A percentile compares a stretch with the other conserved stretches of the same genome.
Evolutionary conservation across 2,888 invertebrate species (phyloP).

Genomic region (Notodonta dromedarius): DNA sequence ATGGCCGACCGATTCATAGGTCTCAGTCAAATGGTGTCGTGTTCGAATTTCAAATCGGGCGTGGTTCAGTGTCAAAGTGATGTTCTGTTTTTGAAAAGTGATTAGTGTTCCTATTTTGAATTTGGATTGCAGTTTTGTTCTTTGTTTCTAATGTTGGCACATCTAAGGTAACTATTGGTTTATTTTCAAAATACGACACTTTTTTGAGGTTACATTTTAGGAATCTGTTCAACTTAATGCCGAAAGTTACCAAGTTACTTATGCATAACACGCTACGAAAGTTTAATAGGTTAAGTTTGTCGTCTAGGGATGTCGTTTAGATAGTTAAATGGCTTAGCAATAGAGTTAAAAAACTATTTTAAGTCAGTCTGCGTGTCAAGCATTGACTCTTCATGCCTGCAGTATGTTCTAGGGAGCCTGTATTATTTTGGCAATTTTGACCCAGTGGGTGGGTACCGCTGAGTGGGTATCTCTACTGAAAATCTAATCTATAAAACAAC

Average conservation of each 20-base stretch:
- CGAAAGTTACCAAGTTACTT: not conserved
- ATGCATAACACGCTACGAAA: not conserved
- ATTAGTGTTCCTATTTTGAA: conserved; percentile 9
- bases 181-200: not conserved
- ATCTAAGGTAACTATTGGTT: not conserved
- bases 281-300: conserved; percentile 1
- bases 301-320: conserved; percentile 4
- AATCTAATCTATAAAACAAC: not conserved
- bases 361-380: not conserved
- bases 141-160: conserved; percentile 20
- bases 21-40: not conserved
- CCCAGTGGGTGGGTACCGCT: no score
- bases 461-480: no score
- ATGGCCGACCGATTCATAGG: not conserved
- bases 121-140: conserved; percentile 35
- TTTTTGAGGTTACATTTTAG: not conserved
- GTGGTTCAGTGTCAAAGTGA: not conserved
- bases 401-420: no score
- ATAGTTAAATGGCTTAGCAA: not conserved
- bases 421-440: no score
- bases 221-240: not conserved
- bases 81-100: conserved; percentile 2
- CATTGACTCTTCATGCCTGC: no score
- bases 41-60: not conserved
- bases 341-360: not conserved